Evolutionary conservation across 2,888 invertebrate genomes (phyloP), one percentile per base, ranked within the genome.

Genomic region (Rhimphoctona megacephalus): DNA sequence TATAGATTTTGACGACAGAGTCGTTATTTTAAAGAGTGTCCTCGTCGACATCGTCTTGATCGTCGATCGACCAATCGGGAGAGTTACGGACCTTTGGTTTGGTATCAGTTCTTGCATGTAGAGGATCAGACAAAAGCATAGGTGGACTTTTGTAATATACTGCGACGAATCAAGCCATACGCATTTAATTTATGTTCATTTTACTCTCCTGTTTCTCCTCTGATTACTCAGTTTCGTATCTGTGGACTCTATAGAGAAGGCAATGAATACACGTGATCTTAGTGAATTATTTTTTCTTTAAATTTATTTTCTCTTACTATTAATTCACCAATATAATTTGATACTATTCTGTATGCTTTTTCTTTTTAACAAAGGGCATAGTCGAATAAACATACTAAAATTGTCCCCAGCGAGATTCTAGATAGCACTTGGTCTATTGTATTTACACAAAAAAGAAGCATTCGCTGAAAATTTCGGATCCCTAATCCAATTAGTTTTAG

Each of bases 11-110:
- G n/a, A 43, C 22, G 73, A 78, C 87, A 83, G 78, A 87, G 81
- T 85, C 83, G 85, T 67, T 77, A 83, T 85, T 87, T 87, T 88
- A 85, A 85, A 85, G 85, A 86, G 73, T 33, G 52, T 61, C 49
- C 61, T 30, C 52, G 36, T 54, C 64, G 64, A 70, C 70, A 46
- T 72, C 33, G 78, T 39, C 49, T 30, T 49, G 30, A 46, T 70
- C 70, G 30, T 49, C 33, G 30, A 70, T 33, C 70, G n/a, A 49
- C 8, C 49, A 19, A 46, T 14, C 70, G 8, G 4, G 8, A 49
- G 30, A 30, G 25, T n/a, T 30, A 39, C n/a, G 30, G 19, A 70
- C 9, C 61, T 61, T 17, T 61, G 30, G 61, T 30, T 70, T 17
- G 2, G 25, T 7, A 49, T 49, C 30, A 30, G n/a, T 67, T 1